Evolutionary conservation across 1,140 invertebrate species (phyloP), one percentile per base, ranked within the genome.

Genomic region (Drosophila arizonae): DNA sequence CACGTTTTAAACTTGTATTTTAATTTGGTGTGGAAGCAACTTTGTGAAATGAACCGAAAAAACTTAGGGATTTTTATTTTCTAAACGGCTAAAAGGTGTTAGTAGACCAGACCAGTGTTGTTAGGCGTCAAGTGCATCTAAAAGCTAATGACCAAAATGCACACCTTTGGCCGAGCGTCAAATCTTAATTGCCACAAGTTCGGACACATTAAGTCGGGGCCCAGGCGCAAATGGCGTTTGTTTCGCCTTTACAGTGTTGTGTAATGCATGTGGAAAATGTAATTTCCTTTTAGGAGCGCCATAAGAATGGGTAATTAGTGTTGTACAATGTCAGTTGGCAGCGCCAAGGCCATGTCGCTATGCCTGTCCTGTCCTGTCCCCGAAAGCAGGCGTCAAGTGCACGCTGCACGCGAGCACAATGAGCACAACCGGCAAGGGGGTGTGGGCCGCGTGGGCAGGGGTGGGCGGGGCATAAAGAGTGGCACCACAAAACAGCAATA

Each of bases 271-370:
- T 15, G 26, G 28, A 48, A 30, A 33, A 48, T 21, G 28, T 4
- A 11, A 48, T 48, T 60, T 46, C 26, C n/a, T 60, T 60, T 60
- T 33, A 13, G 39, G 28, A 0, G 28, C 3, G 57, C 43, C 43
- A 60, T 48, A 11, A 30, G 43, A 68, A 61, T 41, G 70, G 28
- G 64, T 50, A 72, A 72, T 72, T 72, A 72, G 70, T 68, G 70
- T 55, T 72, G 70, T 15, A 48, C 56, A 72, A 72, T 68, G 70
- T 43, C 50, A 65, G 36, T 13, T 55, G 41, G 8, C 36, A 39
- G 17, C 1, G 30, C 50, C 61, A 71, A 57, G 68, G 68, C 63
- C 61, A 65, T 41, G 10, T 45, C 13, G 17, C 15, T 11, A 11
- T 39, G 36, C 36, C 36, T 39, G 33, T 36, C 33, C 33, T 36